These are phyloP conservation scores for Ochotona curzoniae DNA, from an alignment of 2,113 vertebrate genomes.

Conservation along the genomic window DNA sequence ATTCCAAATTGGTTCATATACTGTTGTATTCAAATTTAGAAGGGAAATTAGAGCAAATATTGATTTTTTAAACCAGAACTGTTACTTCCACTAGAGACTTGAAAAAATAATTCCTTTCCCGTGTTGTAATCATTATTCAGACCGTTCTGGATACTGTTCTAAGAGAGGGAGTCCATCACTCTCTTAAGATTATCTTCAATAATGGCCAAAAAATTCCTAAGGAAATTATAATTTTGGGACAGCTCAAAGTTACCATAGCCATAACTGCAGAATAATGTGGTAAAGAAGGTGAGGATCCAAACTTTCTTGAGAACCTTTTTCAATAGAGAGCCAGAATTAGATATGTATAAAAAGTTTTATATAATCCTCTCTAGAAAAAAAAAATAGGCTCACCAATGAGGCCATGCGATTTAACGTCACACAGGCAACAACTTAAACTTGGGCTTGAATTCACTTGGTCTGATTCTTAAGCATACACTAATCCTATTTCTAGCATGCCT, in stretches of 20 bases:
- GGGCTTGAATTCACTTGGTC: not conserved
- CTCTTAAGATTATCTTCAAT: not conserved
- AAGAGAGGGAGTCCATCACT: not conserved
- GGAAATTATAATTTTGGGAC: constrained; percentile 19
- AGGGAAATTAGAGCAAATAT: not conserved
- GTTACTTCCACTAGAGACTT: constrained; percentile 33
- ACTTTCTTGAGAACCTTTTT: not conserved
- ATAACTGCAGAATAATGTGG: not conserved
- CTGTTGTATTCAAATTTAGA: not conserved
- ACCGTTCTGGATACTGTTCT: not conserved
- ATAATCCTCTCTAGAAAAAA: constrained; percentile 31
- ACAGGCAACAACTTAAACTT: not conserved
- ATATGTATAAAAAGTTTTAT: not conserved
- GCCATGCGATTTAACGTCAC: not conserved
- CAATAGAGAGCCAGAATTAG: not conserved
- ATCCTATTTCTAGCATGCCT: not conserved
- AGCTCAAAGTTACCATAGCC: not conserved
- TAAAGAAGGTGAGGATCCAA: not conserved
- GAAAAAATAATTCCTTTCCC: not conserved
- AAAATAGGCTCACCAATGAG: not conserved
- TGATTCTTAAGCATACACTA: not conserved
- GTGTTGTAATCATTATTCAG: not conserved
- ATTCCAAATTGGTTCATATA: not conserved
- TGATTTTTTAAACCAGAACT: not conserved
- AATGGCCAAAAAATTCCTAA: not conserved